These are phyloP conservation scores for Passer domesticus DNA, from an alignment of 2,113 vertebrate species.

Conservation along the genomic window DNA sequence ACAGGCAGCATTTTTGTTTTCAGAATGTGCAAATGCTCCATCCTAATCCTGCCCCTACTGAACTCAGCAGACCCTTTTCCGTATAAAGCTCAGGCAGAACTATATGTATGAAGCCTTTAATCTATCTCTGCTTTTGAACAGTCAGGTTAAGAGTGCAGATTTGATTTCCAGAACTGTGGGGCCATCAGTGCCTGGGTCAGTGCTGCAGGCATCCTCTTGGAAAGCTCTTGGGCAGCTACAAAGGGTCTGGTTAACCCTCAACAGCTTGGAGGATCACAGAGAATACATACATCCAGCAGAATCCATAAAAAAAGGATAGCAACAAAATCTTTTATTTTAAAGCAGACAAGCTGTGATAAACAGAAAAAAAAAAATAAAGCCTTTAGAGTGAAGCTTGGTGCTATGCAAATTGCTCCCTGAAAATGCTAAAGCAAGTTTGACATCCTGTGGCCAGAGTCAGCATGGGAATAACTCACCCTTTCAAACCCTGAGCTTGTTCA, in stretches of 20 bases:
- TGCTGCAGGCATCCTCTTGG: background rate
- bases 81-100: background rate
- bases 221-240: background rate
- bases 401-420: background rate
- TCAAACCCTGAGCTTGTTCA: background rate
- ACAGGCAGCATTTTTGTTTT: background rate
- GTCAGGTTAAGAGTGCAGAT: background rate
- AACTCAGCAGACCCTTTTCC: background rate
- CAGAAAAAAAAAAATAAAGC: background rate
- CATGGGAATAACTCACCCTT: background rate
- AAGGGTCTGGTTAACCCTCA: background rate
- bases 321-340: background rate
- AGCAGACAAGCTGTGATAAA: background rate
- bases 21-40: background rate
- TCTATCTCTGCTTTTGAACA: background rate
- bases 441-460: constrained; percentile 28
- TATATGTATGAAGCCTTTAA: background rate
- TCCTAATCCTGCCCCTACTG: background rate
- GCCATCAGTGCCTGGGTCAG: background rate
- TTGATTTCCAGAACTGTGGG: background rate
- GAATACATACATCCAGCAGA: background rate
- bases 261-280: background rate
- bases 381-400: background rate
- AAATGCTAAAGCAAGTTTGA: constrained; percentile 50
- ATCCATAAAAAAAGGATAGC: background rate